Percentiles rank a stretch among this genome's conserved stretches.
phyloP scores from a whole-genome alignment of 2,888 invertebrate genomes.

The Phasia obesa region DNA sequence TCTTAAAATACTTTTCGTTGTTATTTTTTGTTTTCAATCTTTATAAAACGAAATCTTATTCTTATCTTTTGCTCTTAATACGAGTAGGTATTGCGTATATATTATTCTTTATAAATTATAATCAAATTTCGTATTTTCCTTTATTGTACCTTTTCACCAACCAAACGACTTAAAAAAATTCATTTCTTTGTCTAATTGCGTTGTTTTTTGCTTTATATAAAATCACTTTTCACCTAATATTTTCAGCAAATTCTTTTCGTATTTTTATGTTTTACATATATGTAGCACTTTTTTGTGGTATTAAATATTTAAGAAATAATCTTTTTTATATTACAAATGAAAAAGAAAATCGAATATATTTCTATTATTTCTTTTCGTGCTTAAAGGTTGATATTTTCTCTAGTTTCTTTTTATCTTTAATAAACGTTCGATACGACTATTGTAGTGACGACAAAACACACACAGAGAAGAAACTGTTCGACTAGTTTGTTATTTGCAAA shows the following conservation, averaged over 20 bases:
- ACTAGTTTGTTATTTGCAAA: slow-evolving; percentile 28
- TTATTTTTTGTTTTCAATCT: slow-evolving; percentile 13
- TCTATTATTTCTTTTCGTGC: slow-evolving; percentile 32
- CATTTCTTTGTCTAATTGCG: slow-evolving; percentile 71
- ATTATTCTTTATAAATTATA: slow-evolving; percentile 26
- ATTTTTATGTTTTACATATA: slow-evolving; percentile 4
- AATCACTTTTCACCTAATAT: slow-evolving; percentile 37
- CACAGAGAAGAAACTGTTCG: slow-evolving; percentile 35
- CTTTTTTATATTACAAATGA: slow-evolving; percentile 40
- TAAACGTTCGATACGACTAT: slow-evolving; percentile 55
- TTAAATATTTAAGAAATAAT: slow-evolving; percentile 21
- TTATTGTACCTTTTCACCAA: slow-evolving; percentile 43
- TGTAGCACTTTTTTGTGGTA: slow-evolving; percentile 19
- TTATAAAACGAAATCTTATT: background rate
- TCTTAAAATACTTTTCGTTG: slow-evolving; percentile 4
- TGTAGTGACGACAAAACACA: slow-evolving; percentile 41
- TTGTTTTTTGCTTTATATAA: slow-evolving; percentile 66
- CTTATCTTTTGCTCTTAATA: background rate
- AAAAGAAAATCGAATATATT: slow-evolving; percentile 45
- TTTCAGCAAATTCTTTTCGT: slow-evolving; percentile 8
- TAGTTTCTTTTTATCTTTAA: slow-evolving; percentile 47
- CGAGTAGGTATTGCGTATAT: slow-evolving; percentile 21
- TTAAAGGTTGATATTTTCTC: slow-evolving; percentile 45
- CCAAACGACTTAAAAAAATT: slow-evolving; percentile 35
- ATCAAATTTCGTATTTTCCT: slow-evolving; percentile 25